Percentiles rank a stretch among this genome's conserved stretches.
Conservation (phyloP, 2,113 vertebrate species). For the Cinclus cinclus region DNA sequence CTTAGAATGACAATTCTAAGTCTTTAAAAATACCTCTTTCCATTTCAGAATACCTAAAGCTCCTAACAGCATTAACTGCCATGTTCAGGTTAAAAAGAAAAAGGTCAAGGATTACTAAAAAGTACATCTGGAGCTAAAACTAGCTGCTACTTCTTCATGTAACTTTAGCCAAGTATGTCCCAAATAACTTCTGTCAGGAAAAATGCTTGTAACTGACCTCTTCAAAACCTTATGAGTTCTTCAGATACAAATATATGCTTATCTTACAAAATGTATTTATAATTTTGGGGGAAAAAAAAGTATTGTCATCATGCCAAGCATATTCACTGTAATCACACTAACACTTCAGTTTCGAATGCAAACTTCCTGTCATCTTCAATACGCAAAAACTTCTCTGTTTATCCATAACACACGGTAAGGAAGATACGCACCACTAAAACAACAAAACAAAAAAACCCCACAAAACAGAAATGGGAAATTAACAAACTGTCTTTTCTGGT, state of each 20-base stretch:
- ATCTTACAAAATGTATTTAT: neutral
- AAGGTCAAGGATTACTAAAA: neutral
- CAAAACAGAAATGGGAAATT: neutral
- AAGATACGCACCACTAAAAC: neutral
- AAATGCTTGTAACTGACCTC: neutral
- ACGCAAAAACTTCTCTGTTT: neutral
- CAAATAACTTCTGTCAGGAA: neutral
- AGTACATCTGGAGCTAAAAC: neutral
- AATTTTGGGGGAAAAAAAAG: neutral
- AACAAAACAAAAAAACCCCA: neutral
- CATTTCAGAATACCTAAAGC: neutral
- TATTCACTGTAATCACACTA: neutral
- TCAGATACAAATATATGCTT: neutral
- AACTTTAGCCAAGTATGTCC: neutral
- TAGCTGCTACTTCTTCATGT: neutral
- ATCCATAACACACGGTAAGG: neutral
- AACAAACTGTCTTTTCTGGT: neutral
- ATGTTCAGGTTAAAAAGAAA: neutral
- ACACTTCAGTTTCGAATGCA: constrained; percentile 17
- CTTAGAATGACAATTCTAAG: neutral
- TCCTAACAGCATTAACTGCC: neutral
- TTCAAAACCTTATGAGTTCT: neutral
- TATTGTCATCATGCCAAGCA: neutral
- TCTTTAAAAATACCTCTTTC: neutral
- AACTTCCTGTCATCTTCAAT: constrained; percentile 21